Conservation (phyloP, 1,140 invertebrate genomes). For the Tetraneura akinire region DNA sequence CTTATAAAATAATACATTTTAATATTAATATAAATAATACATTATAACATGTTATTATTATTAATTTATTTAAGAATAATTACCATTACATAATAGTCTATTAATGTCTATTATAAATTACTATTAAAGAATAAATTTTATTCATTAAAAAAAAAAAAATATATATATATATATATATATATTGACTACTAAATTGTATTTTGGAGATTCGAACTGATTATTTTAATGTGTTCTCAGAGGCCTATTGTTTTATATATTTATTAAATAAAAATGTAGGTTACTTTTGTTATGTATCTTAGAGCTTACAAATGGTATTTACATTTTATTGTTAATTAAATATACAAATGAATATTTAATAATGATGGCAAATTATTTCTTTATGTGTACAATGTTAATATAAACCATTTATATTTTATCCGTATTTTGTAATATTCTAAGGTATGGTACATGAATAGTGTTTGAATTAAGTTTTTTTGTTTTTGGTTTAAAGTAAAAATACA, state of each 20-base stretch:
- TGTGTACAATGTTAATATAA: not conserved
- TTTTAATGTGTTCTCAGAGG: conserved; percentile 44
- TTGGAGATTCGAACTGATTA: conserved; percentile 35
- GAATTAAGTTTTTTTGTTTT: not conserved
- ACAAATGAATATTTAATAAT: not conserved
- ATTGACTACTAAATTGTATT: conserved; percentile 26
- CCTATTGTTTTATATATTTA: conserved; percentile 37
- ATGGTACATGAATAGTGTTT: not conserved
- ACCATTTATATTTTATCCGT: not conserved
- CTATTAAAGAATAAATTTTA: not conserved
- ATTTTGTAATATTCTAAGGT: not conserved
- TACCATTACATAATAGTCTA: conserved; percentile 13
- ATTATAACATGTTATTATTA: conserved; percentile 5
- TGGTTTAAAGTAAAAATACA: not conserved
- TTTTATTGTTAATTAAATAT: conserved; percentile 34
- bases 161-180: conserved; percentile 26
- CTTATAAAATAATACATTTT: not conserved
- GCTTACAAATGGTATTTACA: not conserved
- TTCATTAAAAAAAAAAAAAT: not conserved
- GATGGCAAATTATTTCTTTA: not conserved
- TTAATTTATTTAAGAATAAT: not conserved
- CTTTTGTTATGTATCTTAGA: conserved; percentile 40
- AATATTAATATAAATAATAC: not conserved
- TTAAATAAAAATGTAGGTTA: conserved; percentile 21
- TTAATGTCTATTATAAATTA: conserved; percentile 11